Percentiles rank a stretch among this genome's conserved stretches.
Evolutionary conservation across 2,113 vertebrate species (phyloP).

Genomic region (Cacatua alba): DNA sequence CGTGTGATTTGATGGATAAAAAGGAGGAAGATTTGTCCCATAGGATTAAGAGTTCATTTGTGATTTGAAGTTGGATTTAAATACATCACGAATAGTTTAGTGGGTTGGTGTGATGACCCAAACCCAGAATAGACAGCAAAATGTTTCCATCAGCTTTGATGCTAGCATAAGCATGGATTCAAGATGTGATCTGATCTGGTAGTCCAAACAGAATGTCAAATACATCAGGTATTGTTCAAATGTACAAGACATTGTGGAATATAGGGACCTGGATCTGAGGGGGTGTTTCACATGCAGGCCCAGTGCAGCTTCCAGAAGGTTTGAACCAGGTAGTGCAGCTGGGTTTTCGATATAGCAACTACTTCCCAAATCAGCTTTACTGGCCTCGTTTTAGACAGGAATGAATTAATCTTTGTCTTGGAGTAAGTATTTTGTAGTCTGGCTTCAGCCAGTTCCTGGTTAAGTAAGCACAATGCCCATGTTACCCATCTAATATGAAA

Average conservation of each 20-base stretch:
- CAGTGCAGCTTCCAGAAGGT: background rate
- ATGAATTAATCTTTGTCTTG: background rate
- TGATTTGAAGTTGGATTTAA: background rate
- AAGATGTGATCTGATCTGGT: background rate
- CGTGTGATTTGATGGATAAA: background rate
- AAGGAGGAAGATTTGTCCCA: background rate
- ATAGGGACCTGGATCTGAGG: background rate
- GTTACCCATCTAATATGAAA: background rate
- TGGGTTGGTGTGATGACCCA: background rate
- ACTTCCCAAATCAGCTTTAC: background rate
- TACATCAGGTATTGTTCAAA: background rate
- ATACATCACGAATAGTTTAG: background rate
- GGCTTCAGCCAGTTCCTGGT: background rate
- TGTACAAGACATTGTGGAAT: fast-evolving
- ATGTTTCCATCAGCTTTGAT: background rate
- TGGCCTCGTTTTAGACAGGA: background rate
- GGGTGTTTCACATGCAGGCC: background rate
- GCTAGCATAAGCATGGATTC: background rate
- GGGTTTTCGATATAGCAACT: background rate
- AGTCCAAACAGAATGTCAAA: background rate
- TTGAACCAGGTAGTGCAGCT: background rate
- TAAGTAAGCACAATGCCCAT: background rate
- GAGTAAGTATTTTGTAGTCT: background rate
- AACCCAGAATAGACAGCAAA: background rate
- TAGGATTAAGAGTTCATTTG: background rate